Conservation (phyloP, 2,888 invertebrate genomes). For the Pinctada fucata region DNA sequence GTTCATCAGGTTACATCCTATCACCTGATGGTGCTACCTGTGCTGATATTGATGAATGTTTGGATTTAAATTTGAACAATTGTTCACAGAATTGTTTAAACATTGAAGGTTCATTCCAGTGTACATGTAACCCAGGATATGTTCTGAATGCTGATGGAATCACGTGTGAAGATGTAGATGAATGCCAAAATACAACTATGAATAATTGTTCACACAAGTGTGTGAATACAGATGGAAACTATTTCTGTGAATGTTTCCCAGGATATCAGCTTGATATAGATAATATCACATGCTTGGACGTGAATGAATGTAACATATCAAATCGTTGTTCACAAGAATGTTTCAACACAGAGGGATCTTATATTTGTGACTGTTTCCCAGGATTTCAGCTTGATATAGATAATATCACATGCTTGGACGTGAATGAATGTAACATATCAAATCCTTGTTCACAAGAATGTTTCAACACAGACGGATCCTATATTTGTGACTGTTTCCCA, state of each 20-base stretch:
- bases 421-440: conserved; percentile 3
- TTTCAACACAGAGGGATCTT: conserved; percentile 14
- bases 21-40: background rate
- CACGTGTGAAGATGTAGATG: conserved; percentile 3
- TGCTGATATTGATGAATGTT: conserved; percentile 28
- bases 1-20: background rate
- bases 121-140: conserved; percentile 11
- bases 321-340: conserved; percentile 22
- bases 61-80: background rate
- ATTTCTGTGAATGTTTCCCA: conserved; percentile 17
- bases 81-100: conserved; percentile 18
- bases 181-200: background rate
- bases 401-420: conserved; percentile 17
- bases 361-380: conserved; percentile 12
- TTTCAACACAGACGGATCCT: conserved; percentile 2
- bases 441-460: conserved; percentile 20
- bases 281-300: conserved; percentile 14
- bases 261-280: conserved; percentile 9
- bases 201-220: no score
- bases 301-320: conserved; percentile 23
- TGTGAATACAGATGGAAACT: conserved; percentile 14
- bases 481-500: conserved; percentile 4
- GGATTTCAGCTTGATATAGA: background rate
- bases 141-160: background rate
- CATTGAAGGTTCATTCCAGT: background rate